Percentiles rank a stretch among this genome's conserved stretches.
These are phyloP conservation scores for Epistrophe grossulariae DNA, from an alignment of 2,888 invertebrate genomes.

Conservation along the genomic window DNA sequence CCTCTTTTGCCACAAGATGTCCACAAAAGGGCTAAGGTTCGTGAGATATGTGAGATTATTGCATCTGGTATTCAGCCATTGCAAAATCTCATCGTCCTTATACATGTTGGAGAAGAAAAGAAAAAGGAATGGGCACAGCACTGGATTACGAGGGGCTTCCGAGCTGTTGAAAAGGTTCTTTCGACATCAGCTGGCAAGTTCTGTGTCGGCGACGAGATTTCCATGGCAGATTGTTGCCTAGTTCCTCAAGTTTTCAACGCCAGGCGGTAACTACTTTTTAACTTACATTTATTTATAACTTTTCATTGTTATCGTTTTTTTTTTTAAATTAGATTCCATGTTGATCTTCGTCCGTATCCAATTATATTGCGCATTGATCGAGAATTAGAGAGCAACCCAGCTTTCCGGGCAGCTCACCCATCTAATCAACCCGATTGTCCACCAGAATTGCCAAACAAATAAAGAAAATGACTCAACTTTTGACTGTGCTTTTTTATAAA, in stretches of 20 bases:
- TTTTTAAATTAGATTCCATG: slow-evolving; percentile 90
- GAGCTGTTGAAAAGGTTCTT: slow-evolving; percentile 94
- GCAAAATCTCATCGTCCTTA: slow-evolving; percentile 95
- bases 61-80: slow-evolving; percentile 97
- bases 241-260: slow-evolving; percentile 98
- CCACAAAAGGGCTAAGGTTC: slow-evolving; percentile 94
- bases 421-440: slow-evolving; percentile 97
- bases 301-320: neutral
- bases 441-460: slow-evolving; percentile 92
- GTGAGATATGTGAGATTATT: slow-evolving; percentile 96
- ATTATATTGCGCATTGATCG: slow-evolving; percentile 94
- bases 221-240: slow-evolving; percentile 96
- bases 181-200: slow-evolving; percentile 94
- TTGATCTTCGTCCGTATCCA: slow-evolving; percentile 95
- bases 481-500: slow-evolving; percentile 38
- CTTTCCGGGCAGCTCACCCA: slow-evolving; percentile 96
- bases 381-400: slow-evolving; percentile 93
- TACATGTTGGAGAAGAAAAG: slow-evolving; percentile 94
- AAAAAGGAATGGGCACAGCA: slow-evolving; percentile 97
- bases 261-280: slow-evolving; percentile 86
- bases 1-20: slow-evolving; percentile 95
- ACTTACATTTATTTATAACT: neutral
- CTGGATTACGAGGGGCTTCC: slow-evolving; percentile 95
- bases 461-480: slow-evolving; percentile 65
- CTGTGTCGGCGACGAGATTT: slow-evolving; percentile 96